A percentile compares a stretch with the other conserved stretches of the same genome.
phyloP scores from a whole-genome alignment of 2,113 vertebrate species.

The Hydrochoerus hydrochaeris region DNA sequence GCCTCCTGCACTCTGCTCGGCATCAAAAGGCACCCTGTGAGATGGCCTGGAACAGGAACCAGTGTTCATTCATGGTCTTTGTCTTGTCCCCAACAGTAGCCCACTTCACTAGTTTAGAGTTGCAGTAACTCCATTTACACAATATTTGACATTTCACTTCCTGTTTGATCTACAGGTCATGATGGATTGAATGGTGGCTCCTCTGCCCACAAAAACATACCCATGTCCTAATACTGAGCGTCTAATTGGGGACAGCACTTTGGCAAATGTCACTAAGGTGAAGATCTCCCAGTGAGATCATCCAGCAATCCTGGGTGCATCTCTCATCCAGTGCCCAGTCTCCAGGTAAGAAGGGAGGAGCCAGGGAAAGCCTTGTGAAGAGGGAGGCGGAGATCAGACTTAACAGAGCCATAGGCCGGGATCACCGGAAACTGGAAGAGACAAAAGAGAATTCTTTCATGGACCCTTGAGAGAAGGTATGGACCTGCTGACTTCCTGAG shows the following conservation, averaged over 20 bases:
- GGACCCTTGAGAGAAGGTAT: background rate
- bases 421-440: background rate
- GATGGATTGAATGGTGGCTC: background rate
- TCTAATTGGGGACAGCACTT: background rate
- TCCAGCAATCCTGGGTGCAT: background rate
- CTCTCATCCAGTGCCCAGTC: background rate
- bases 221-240: background rate
- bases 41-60: too few relatives aligned
- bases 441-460: background rate
- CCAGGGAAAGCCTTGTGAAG: background rate
- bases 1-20: background rate
- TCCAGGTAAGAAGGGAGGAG: background rate
- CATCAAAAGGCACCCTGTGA: too few relatives aligned
- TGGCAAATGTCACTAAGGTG: background rate
- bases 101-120: background rate
- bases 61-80: background rate
- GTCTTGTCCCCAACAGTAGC: background rate
- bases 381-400: background rate
- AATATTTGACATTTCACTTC: background rate
- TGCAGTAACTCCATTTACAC: background rate
- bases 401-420: accelerated
- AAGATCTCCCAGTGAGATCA: background rate
- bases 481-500: background rate
- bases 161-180: background rate
- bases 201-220: background rate